phyloP scores from a whole-genome alignment of 2,113 vertebrate genomes.

The Murina feae region DNA sequence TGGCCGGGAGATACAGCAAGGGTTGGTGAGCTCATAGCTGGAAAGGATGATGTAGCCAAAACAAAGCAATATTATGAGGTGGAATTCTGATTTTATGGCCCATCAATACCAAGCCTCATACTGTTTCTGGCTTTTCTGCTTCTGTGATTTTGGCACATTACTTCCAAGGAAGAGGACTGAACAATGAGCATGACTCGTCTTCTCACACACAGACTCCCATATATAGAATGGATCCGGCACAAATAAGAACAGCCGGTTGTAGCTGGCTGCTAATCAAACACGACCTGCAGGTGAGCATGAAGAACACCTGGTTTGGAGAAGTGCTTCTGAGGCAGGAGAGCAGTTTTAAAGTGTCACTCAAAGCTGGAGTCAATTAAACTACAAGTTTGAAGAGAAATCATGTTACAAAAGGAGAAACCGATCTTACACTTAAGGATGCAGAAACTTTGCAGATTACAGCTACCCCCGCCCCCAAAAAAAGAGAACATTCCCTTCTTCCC shows the following conservation, averaged over 20 bases:
- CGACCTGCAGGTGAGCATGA: not conserved
- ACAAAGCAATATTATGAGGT: not conserved
- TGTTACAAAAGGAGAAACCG: not conserved
- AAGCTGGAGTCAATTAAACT: not conserved
- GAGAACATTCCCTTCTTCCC: not conserved
- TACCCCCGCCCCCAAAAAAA: not conserved
- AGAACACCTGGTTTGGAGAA: not conserved
- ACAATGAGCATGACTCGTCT: not conserved
- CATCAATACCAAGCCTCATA: slow-evolving; percentile 6
- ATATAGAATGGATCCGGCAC: slow-evolving; percentile 25
- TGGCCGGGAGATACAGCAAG: not conserved
- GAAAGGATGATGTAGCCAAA: not conserved
- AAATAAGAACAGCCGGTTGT: not conserved
- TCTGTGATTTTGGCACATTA: slow-evolving; percentile 29
- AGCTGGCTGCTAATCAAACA: slow-evolving; percentile 8
- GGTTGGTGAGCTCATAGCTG: slow-evolving; percentile 41
- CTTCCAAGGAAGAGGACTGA: not conserved
- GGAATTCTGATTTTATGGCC: slow-evolving; percentile 12
- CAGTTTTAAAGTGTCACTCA: not conserved
- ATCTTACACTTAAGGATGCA: slow-evolving; percentile 1
- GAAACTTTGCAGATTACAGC: not conserved
- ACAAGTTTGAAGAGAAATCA: slow-evolving; percentile 17
- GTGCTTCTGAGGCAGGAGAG: not conserved
- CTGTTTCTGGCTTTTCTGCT: slow-evolving; percentile 41
- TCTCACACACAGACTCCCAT: not conserved